Evolutionary conservation across 2,888 invertebrate species (phyloP), one percentile per base, ranked within the genome.

Genomic region (Lobophora halterata): DNA sequence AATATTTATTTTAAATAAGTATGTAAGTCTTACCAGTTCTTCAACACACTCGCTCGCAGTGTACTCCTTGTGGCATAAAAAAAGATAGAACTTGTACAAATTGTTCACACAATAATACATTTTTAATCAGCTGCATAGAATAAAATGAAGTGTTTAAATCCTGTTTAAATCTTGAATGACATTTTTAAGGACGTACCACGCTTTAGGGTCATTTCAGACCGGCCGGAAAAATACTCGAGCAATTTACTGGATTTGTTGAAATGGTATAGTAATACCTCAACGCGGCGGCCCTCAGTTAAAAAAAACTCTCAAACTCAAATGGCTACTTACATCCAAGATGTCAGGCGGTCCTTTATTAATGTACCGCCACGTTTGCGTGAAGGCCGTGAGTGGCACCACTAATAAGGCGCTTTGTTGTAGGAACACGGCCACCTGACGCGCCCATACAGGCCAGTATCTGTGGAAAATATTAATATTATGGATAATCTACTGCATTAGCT

Each of bases 261-360:
- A n/a, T n/a, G n/a, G n/a, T n/a, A n/a, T n/a, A n/a, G n/a, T n/a
- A n/a, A n/a, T n/a, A n/a, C n/a, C n/a, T n/a, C n/a, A n/a, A n/a
- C n/a, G n/a, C n/a, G n/a, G n/a, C n/a, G n/a, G n/a, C n/a, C n/a
- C n/a, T n/a, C n/a, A n/a, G n/a, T n/a, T n/a, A n/a, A n/a, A n/a
- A n/a, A n/a, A n/a, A n/a, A n/a, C n/a, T 2, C n/a, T 2, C 2
- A n/a, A 17, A 35, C 20, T 19, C 16, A 13, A 30, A n/a, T 8
- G 8, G 5, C 2, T 5, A 44, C 91, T 91, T 80, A 96, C 96
- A 71, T 96, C 96, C 36, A 96, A 89, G 61, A 96, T 93, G 77
- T 96, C 96, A 0, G 93, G 90, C n/a, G 95, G 95, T 16, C 95
- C 96, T 49, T 89, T 92, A 53, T 92, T 93, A 57, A 97, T 86